These are phyloP conservation scores for Bubo bubo DNA, from an alignment of 2,113 vertebrate species.

Conservation along the genomic window DNA sequence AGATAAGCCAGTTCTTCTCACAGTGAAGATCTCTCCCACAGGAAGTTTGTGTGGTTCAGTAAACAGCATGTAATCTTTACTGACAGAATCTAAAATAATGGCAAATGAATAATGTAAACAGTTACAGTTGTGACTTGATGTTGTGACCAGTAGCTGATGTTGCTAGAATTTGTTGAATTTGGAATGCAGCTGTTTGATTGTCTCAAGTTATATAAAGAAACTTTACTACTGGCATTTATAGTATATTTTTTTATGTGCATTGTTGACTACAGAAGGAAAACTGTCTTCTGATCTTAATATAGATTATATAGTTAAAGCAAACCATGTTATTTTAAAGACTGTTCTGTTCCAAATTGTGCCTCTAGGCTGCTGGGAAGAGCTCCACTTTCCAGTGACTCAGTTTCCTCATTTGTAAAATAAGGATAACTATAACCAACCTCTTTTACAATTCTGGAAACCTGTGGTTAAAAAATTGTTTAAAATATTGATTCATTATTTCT, in stretches of 20 bases:
- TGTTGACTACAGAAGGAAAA: neutral
- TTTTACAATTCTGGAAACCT: neutral
- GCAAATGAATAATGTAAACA: neutral
- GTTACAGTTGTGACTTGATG: neutral
- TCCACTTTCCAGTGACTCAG: neutral
- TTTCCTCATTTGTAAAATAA: neutral
- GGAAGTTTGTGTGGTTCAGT: neutral
- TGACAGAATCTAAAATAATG: neutral
- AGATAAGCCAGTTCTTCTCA: neutral
- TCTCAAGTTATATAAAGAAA: neutral
- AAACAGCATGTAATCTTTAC: neutral
- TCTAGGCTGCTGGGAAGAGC: neutral
- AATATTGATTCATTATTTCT: neutral
- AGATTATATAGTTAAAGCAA: neutral
- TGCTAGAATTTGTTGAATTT: neutral
- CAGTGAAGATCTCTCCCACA: neutral
- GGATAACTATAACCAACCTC: rapidly evolving
- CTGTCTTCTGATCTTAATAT: neutral
- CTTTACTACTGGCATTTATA: neutral
- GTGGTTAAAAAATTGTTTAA: neutral
- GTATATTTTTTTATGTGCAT: neutral
- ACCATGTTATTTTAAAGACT: neutral
- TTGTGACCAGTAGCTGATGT: neutral
- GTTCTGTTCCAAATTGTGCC: neutral
- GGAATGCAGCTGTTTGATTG: neutral